Percentiles rank a stretch among this genome's conserved stretches.
Conservation (phyloP, 2,797 vertebrate genomes). For the Sitta carolinensis region DNA sequence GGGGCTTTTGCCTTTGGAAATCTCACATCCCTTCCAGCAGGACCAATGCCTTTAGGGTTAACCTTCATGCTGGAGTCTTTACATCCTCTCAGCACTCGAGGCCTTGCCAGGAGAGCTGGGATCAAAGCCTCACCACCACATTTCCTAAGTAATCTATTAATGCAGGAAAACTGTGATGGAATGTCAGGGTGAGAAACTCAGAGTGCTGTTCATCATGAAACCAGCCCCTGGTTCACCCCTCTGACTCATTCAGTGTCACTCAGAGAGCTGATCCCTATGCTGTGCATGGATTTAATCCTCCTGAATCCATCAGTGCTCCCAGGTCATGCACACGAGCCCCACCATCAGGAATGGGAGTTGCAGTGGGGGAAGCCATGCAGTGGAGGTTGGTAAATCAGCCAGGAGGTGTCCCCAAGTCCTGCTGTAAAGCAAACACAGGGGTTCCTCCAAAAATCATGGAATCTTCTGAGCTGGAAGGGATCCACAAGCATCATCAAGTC, state of each 20-base stretch:
- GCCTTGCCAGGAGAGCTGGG: neutral
- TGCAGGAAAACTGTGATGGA: neutral
- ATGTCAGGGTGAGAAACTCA: rapidly evolving
- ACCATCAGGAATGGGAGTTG: neutral
- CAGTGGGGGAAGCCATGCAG: rapidly evolving
- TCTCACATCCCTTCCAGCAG: neutral
- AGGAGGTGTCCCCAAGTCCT: neutral
- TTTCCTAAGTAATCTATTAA: neutral
- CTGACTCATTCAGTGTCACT: rapidly evolving
- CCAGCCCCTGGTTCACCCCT: neutral
- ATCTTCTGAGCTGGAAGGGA: neutral
- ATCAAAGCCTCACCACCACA: neutral
- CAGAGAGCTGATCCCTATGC: neutral
- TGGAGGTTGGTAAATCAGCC: neutral
- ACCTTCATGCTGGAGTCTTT: neutral
- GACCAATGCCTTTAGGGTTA: neutral
- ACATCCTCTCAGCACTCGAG: neutral
- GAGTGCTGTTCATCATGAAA: neutral
- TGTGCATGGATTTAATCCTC: neutral
- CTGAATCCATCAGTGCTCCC: neutral
- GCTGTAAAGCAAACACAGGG: neutral
- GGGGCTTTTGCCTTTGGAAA: neutral
- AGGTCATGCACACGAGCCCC: neutral
- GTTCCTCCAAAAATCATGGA: neutral
- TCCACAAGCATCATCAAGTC: rapidly evolving